Base-by-base conservation (phyloP, 1,140 invertebrate genomes). In the Drosophila erecta region DNA sequence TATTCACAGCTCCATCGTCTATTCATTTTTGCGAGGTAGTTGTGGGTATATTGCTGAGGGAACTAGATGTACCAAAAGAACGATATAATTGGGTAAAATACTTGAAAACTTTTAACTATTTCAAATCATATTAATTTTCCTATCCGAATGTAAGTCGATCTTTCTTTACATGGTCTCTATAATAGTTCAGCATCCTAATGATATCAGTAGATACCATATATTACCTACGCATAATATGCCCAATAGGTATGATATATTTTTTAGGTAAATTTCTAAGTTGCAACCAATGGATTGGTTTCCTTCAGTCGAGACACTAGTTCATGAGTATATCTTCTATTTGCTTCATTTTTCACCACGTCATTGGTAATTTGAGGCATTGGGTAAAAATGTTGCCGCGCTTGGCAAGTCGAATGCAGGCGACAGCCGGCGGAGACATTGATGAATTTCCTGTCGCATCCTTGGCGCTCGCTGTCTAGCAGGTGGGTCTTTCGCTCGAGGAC, bases 371-470 rank as follows among this genome's bases (percentile, higher is more conserved):
- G 60, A 76, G 47, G 72, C 67, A 73, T 77, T 56, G 56, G 51
- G 57, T 77, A 69, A 83, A 87, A 81, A 87, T 87, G 79, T 76
- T 73, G 62, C 81, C 67, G 62, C 76, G 44, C 41, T 72, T 70
- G 67, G 59, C 64, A 49, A 55, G 74, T 83, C 59, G 80, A 72
- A 79, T 83, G 79, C 72, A 64, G 57, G 60, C 79, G 81, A 66
- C 80, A 83, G 80, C 62, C 80, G 75, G 61, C 80, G 72, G 60
- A 89, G 84, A 87, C 84, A 87, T 87, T 87, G 79, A 87, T 87
- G 84, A 87, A 87, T 89, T 87, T 87, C 84, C 84, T 89, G 76
- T 80, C 84, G 84, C 84, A 83, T 73, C 61, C 75, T 86, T 89
- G 57, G 46, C 47, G n/a, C 54, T 46, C 43, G 49, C 76, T 56